Base-by-base conservation (phyloP, 2,113 vertebrate species). In the Catagonus wagneri region DNA sequence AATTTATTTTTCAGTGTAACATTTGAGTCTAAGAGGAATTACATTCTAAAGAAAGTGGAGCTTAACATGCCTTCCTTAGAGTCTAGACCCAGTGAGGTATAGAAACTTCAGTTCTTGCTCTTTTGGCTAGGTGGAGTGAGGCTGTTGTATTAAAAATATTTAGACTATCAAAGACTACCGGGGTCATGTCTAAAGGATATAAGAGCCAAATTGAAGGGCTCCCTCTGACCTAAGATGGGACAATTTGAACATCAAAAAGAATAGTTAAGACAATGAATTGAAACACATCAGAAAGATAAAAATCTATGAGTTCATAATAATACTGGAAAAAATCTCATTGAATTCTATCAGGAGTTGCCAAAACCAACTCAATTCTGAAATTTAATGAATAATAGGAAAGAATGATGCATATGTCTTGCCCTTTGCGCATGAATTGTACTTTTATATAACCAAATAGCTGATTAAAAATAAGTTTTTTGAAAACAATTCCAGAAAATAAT, bases 1-100 rank as follows among this genome's bases (percentile, higher is more conserved):
- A 92, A 96, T 93, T 94, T 87, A 93, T 85, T 96, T 97, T 90
- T 93, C 80, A 95, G 54, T 86, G 27, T 92, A 87, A 94, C 29
- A 66, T 34, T 68, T 75, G 22, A 94, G 44, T 76, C 86, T 60
- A 22, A 96, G 88, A 83, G 95, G 79, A 96, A 96, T 95, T 87
- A 83, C 84, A 97, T 93, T 94, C 91, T 96, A 87, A 84, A 83
- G 50, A 76, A 93, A 94, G 56, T 34, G 16, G 90, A 92, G 60
- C 58, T 86, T 93, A 92, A 74, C 17, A 7, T 80, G 44, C 2
- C 60, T 96, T 93, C 44, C 66, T 68, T n/a, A 87, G n/a, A 92
- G 39, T 78, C 34, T 27, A 83, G n/a, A 81, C 89, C 63, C 87
- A 80, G 20, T 88, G 56, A 92, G 25, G 19, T 58, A 34, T 5